Conservation (phyloP, 2,888 invertebrate species). For the Cepaea hortensis region DNA sequence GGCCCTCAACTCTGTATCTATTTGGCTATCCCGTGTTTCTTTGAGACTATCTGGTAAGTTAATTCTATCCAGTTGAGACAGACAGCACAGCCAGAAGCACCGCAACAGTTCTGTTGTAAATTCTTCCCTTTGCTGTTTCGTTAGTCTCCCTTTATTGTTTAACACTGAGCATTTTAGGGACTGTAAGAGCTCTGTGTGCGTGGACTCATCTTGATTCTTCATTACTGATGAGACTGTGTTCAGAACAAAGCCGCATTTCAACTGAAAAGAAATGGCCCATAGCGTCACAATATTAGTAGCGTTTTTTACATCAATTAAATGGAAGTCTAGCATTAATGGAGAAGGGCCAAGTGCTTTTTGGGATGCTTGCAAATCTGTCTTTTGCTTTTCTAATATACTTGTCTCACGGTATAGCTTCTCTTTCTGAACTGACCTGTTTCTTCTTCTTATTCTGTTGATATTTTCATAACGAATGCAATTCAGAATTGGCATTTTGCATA, state of each 20-base stretch:
- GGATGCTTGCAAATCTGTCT: slow-evolving; percentile 57
- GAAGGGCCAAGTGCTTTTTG: neutral
- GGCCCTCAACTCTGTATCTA: neutral
- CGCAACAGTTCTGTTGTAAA: neutral
- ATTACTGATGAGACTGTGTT: neutral
- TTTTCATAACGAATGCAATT: neutral
- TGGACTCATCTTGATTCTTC: neutral
- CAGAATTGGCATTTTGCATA: too few species aligned
- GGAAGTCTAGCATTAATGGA: neutral
- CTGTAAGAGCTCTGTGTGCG: slow-evolving; percentile 50
- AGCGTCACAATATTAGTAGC: neutral
- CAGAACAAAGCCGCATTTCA: slow-evolving; percentile 32
- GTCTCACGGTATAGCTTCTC: neutral
- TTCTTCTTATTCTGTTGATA: too few species aligned
- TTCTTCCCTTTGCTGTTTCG: slow-evolving; percentile 25
- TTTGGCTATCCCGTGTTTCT: neutral
- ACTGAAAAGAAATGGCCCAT: slow-evolving; percentile 19
- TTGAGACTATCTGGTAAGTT: neutral
- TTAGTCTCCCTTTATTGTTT: slow-evolving; percentile 17
- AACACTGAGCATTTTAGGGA: neutral
- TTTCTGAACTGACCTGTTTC: neutral
- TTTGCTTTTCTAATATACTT: neutral
- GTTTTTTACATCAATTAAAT: neutral
- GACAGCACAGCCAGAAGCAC: slow-evolving; percentile 8
- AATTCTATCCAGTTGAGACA: slow-evolving; percentile 5